Percentiles rank a stretch among this genome's conserved stretches.
Evolutionary conservation across 2,888 invertebrate species (phyloP).

Genomic region (Drosophila putrida): DNA sequence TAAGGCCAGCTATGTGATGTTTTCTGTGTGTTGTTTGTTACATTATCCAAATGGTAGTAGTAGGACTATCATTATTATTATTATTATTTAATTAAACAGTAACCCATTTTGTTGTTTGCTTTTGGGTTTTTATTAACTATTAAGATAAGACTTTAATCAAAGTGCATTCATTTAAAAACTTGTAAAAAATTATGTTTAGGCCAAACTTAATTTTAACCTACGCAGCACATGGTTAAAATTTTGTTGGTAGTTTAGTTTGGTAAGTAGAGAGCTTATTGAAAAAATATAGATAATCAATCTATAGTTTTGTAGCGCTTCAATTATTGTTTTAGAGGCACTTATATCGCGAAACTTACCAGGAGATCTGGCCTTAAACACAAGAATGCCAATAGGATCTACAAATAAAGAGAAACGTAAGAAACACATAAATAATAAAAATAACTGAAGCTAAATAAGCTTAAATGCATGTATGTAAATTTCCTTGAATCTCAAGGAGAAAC

Average conservation of each 20-base stretch:
- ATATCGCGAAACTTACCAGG: conserved; percentile 88
- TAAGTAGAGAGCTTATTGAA: conserved; percentile 38
- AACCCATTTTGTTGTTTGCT: conserved; percentile 25
- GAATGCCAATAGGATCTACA: conserved; percentile 91
- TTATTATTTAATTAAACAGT: conserved; percentile 12
- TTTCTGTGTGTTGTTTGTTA: conserved; percentile 57
- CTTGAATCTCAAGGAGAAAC: conserved; percentile 21
- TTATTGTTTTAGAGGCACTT: conserved; percentile 70
- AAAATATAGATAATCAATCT: conserved; percentile 10
- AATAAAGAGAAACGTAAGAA: conserved; percentile 87
- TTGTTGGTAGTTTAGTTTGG: conserved; percentile 42
- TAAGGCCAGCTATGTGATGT: conserved; percentile 83
- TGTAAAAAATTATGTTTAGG: conserved; percentile 11
- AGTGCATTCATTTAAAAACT: conserved; percentile 31
- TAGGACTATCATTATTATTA: conserved; percentile 37
- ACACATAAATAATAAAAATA: conserved; percentile 83
- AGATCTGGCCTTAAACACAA: conserved; percentile 91
- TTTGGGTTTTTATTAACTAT: conserved; percentile 26
- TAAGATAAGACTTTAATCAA: conserved; percentile 10
- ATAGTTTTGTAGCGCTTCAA: conserved; percentile 41
- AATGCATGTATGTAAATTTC: conserved; percentile 41
- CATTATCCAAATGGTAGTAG: conserved; percentile 53
- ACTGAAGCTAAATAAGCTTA: conserved; percentile 43
- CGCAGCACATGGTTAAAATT: conserved; percentile 25
- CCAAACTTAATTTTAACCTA: conserved; percentile 29